phyloP scores from a whole-genome alignment of 2,113 vertebrate genomes.

The Rhineura floridana region DNA sequence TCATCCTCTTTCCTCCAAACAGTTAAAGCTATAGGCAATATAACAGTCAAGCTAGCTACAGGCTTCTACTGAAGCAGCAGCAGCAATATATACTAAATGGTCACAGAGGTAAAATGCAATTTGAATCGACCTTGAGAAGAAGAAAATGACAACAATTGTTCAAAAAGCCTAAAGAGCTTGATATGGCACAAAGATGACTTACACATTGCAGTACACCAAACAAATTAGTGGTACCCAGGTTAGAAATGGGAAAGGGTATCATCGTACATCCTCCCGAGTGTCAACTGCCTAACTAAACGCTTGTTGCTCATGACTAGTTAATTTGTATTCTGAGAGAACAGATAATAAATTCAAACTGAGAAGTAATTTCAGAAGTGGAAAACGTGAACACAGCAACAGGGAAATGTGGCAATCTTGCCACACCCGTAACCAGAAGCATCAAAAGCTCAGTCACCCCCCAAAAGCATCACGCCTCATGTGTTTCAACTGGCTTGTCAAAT shows the following conservation, averaged over 20 bases:
- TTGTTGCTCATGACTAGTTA: conserved; percentile 59
- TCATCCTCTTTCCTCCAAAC: conserved; percentile 62
- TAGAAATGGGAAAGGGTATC: conserved; percentile 56
- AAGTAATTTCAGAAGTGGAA: conserved; percentile 54
- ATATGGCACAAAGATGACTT: conserved; percentile 13
- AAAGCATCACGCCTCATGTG: conserved; percentile 28
- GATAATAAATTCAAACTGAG: conserved; percentile 29
- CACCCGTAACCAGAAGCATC: conserved; percentile 48
- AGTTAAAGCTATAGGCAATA: conserved; percentile 72
- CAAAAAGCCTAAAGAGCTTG: conserved; percentile 46
- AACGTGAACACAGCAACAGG: conserved; percentile 47
- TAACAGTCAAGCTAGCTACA: conserved; percentile 58
- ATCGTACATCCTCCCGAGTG: conserved; percentile 54
- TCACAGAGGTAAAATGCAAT: conserved; percentile 84
- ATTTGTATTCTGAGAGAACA: conserved; percentile 46
- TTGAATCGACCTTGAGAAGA: conserved; percentile 85
- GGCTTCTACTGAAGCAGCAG: conserved; percentile 64
- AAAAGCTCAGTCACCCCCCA: conserved; percentile 24
- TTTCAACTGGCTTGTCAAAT: conserved; percentile 39
- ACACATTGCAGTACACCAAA: conserved; percentile 27
- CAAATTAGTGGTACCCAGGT: conserved; percentile 41
- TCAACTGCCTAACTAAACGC: conserved; percentile 28
- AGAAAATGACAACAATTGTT: neutral
- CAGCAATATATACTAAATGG: conserved; percentile 77
- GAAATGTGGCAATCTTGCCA: conserved; percentile 5